Base-by-base conservation (phyloP, 1,140 invertebrate genomes). In the Macrocentrus cingulum region DNA sequence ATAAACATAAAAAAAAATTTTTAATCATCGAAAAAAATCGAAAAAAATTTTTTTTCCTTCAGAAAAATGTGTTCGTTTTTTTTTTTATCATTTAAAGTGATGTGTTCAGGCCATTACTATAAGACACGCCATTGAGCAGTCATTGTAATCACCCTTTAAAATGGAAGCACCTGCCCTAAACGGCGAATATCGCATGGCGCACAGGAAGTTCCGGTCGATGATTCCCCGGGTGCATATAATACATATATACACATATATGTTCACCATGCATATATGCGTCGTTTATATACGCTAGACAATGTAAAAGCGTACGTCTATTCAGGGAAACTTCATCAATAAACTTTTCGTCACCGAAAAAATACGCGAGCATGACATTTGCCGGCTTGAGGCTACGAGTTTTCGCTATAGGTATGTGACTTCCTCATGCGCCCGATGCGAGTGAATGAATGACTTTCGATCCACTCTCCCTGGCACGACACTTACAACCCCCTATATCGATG, bases 131-230 rank as follows among this genome's bases (percentile, higher is more conserved):
- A 39, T 8, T 15, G 13, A 46, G 44, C 18, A 18, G 18, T 46
- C 44, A 46, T 46, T 22, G 20, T 46, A 46, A 46, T 46, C 19
- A 46, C 20, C 44, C 44, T 56, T 57, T 60, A 44, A 61, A 58
- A 56, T 62, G 59, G 55, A 67, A 64, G 63, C 66, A 66, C 60
- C 56, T 66, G 59, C 61, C n/a, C 60, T 60, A 60, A 69, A 67
- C 62, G 65, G 48, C 62, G 66, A 69, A 68, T 67, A 67, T 66
- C 63, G 61, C 54, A 67, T 66, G 65, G 66, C 66, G 66, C 60
- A 62, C 65, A 61, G 68, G 63, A 68, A 68, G 62, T 66, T 61
- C 23, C 51, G 60, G 64, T 64, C 64, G 59, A 56, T 56, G 57
- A 56, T 59, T 62, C 59, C n/a, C 20, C 46, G 51, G 42, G 39